Conservation (phyloP, 2,797 vertebrate genomes). For the Lutjanus campechanus region DNA sequence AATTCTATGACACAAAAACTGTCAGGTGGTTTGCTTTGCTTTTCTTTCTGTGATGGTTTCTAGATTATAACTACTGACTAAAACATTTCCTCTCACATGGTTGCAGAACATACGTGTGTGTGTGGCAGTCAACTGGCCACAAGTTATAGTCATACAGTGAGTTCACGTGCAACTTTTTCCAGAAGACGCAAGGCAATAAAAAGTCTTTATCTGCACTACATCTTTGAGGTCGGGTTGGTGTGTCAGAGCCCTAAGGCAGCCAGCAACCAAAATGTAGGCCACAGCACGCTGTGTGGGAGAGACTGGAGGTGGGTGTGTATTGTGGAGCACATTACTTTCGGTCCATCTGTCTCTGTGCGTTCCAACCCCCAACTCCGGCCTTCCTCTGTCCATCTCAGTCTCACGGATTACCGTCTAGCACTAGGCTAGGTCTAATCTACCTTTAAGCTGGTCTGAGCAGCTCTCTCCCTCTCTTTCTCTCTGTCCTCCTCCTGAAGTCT, state of each 20-base stretch:
- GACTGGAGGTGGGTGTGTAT: constrained; percentile 38
- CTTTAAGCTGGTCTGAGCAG: constrained; percentile 42
- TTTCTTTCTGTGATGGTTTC: neutral
- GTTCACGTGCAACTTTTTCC: neutral
- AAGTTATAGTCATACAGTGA: neutral
- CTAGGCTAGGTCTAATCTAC: constrained; percentile 60
- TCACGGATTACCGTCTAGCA: constrained; percentile 39
- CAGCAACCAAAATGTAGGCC: constrained; percentile 74
- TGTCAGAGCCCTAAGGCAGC: constrained; percentile 55
- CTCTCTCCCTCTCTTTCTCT: constrained; percentile 58
- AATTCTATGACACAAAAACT: neutral
- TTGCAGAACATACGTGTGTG: constrained; percentile 12
- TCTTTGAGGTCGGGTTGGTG: constrained; percentile 51
- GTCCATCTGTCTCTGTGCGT: constrained; percentile 65
- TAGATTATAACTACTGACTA: neutral
- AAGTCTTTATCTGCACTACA: constrained; percentile 20
- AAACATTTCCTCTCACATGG: constrained; percentile 6
- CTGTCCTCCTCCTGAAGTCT: constrained; percentile 80
- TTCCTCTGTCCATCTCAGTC: constrained; percentile 32
- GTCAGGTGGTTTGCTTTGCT: neutral
- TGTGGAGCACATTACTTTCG: constrained; percentile 61
- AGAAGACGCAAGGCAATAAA: constrained; percentile 10
- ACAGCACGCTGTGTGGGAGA: constrained; percentile 48
- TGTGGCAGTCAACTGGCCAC: neutral
- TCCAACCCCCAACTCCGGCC: constrained; percentile 27